Evolutionary conservation across 2,888 invertebrate species (phyloP), one percentile per base, ranked within the genome.

Genomic region (Eupithecia subumbrata): DNA sequence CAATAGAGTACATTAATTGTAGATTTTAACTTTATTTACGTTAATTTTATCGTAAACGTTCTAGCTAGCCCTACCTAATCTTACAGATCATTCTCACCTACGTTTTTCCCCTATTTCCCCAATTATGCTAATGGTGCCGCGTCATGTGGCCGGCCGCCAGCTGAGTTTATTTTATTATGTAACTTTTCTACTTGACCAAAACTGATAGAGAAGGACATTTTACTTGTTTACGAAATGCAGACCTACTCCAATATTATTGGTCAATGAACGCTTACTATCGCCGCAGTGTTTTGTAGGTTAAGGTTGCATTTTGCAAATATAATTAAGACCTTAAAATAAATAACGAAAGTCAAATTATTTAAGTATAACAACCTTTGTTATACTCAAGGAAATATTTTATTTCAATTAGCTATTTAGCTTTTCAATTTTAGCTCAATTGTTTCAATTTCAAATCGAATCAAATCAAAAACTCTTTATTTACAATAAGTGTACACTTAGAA

Each of bases 181-280:
- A 69, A 73, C 69, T 60, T 22, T 63, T 69, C 45, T 30, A n/a
- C 56, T 48, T 71, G 73, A 74, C 45, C 60, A 63, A 74, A 74
- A 74, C 70, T 52, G 69, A 69, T 70, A n/a, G 37, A 48, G 69
- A 74, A 74, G 63, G 73, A 69, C 73, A 73, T 60, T 60, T 60
- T 25, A 25, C 60, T 25, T 69, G 73, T 69, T 73, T 69, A 73
- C 69, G 73, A 69, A 73, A 73, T 74, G 43, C 68, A 67, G 34
- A 37, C 66, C 78, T 75, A 76, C 73, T 69, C 71, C 30, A 30
- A 60, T 60, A 25, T 48, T 52, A 66, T 48, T 66, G 52, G 66
- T 25, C 66, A 72, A 30, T 48, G 48, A 40, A 25, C 60, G 60
- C 60, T 48, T 52, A 71, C 43, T 45, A 45, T 63, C 63, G 16